Evolutionary conservation across 2,888 invertebrate species (phyloP).

Genomic region (Torymus tubicola): DNA sequence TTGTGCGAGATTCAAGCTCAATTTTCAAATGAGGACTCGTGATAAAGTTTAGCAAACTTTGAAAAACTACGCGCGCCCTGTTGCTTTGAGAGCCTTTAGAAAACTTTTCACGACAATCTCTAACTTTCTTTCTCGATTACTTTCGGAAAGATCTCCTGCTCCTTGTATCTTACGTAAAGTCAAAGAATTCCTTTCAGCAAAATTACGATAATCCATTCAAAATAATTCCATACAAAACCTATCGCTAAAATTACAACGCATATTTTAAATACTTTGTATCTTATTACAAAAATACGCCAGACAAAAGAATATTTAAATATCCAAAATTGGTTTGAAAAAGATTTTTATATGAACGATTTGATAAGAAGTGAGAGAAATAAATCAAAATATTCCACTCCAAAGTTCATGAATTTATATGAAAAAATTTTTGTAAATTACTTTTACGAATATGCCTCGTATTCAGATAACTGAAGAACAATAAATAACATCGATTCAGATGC

Average conservation of each 20-base stretch:
- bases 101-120: no score
- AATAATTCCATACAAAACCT: no score
- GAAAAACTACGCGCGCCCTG: background rate
- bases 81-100: no score
- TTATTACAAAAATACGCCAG: no score
- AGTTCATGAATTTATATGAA: background rate
- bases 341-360: background rate
- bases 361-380: background rate
- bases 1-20: slow-evolving; percentile 10
- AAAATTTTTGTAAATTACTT: background rate
- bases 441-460: background rate
- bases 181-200: no score
- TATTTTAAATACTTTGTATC: no score
- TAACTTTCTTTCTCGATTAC: no score
- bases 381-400: slow-evolving; percentile 19
- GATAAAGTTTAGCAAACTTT: background rate
- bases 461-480: background rate
- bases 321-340: background rate
- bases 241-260: no score
- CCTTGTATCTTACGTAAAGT: no score
- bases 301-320: slow-evolving; percentile 2
- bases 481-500: no score
- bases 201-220: no score
- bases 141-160: no score
- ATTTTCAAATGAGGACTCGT: background rate